Evolutionary conservation across 2,888 invertebrate genomes (phyloP), one percentile per base, ranked within the genome.

Genomic region (Troides oblongomaculatus): DNA sequence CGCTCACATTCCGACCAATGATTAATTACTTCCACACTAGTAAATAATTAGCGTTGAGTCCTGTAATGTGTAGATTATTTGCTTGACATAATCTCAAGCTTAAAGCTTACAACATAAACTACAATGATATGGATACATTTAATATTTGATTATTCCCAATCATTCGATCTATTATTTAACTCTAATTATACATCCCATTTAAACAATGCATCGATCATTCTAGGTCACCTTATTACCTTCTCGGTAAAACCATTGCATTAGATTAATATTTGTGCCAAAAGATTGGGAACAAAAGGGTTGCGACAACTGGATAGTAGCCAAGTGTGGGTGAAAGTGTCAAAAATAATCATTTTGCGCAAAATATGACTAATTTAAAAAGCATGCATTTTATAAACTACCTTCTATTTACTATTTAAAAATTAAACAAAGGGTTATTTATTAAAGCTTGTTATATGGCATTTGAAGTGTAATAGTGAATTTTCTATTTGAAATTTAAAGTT

Each of bases 311-410:
- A 70, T 61, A 70, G 64, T 61, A 36, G 70, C 70, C 70, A 70
- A 70, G 63, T 67, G 70, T 67, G 66, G 70, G 70, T 63, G 67
- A 70, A 70, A 67, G 64, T 61, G 67, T 18, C 64, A 64, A 70
- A 70, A 70, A 70, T 70, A 70, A 70, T 67, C 70, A 70, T 61
- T 70, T 70, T 70, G 61, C 67, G 70, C 67, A 67, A 70, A 67
- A 67, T 64, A 53, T 67, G 70, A 70, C 70, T 70, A 70, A 70
- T 70, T 67, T 70, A 70, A 67, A 67, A 70, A 70, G 60, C 23
- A 70, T 61, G 67, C 66, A 25, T 59, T 53, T 62, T 59, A 21
- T 59, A 70, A 63, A 63, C 36, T 39, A 46, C 58, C 57, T n/a
- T 50, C 46, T 68, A 68, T 64, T 61, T 65, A 57, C 56, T 46